Percentiles rank a stretch among this genome's conserved stretches.
Evolutionary conservation across 2,797 vertebrate genomes (phyloP).

Genomic region (Crypturellus tataupa): DNA sequence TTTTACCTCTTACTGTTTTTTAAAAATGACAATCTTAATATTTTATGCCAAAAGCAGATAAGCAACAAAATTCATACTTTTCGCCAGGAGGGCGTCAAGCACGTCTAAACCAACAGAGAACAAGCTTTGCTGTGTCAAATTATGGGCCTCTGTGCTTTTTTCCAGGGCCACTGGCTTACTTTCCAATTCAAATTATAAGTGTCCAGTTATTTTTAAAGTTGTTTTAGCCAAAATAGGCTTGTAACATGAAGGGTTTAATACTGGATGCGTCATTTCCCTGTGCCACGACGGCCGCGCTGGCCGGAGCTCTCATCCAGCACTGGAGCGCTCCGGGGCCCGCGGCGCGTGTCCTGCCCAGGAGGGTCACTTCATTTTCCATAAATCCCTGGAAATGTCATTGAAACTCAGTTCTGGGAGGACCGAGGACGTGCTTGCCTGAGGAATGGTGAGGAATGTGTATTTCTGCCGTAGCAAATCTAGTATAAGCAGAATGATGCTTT

Average conservation of each 20-base stretch:
- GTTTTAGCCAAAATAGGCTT: neutral
- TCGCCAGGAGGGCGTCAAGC: neutral
- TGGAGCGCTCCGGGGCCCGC: neutral
- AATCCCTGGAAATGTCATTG: neutral
- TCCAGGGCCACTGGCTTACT: neutral
- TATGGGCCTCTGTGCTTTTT: neutral
- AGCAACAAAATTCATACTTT: neutral
- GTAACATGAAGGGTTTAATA: neutral
- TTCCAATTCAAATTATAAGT: neutral
- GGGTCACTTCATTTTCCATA: neutral
- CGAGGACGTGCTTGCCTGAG: neutral
- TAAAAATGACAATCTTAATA: neutral
- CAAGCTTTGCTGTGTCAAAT: neutral
- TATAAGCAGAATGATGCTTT: neutral
- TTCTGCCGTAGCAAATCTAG: neutral
- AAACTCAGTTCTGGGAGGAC: neutral
- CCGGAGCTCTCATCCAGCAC: neutral
- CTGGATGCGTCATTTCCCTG: neutral
- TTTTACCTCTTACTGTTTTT: neutral
- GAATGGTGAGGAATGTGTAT: neutral
- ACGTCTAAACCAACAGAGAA: neutral
- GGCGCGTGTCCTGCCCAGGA: neutral
- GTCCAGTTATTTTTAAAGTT: slow-evolving; percentile 3
- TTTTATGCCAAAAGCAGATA: neutral
- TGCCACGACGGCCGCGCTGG: neutral